Conservation (phyloP, 1,140 invertebrate genomes). For the Phenacoccus solenopsis region DNA sequence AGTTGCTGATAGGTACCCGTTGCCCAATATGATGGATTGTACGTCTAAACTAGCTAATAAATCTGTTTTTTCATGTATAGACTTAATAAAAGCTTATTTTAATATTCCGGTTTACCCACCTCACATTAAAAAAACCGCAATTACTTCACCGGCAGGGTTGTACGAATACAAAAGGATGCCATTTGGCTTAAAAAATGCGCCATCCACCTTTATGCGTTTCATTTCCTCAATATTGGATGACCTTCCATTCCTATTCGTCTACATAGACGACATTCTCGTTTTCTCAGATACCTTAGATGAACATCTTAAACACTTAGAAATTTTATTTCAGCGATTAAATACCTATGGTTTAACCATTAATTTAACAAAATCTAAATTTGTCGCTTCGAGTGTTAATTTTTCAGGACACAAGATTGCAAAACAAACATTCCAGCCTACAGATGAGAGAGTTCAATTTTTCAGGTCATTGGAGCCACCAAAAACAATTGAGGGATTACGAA, state of each 20-base stretch:
- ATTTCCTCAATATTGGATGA: neutral
- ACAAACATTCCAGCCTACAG: slow-evolving; percentile 30
- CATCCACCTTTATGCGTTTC: slow-evolving; percentile 32
- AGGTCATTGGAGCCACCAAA: slow-evolving; percentile 28
- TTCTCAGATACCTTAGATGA: slow-evolving; percentile 20
- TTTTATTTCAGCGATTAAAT: slow-evolving; percentile 26
- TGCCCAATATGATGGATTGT: neutral
- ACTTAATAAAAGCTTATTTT: slow-evolving; percentile 38
- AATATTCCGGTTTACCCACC: slow-evolving; percentile 36
- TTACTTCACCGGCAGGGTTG: slow-evolving; percentile 30
- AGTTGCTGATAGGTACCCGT: neutral
- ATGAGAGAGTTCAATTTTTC: slow-evolving; percentile 29
- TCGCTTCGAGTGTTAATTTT: slow-evolving; percentile 28
- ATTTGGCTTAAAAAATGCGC: slow-evolving; percentile 33
- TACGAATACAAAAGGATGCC: slow-evolving; percentile 33
- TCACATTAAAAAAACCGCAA: slow-evolving; percentile 37
- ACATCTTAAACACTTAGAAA: slow-evolving; percentile 21
- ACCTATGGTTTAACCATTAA: slow-evolving; percentile 26
- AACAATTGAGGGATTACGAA: slow-evolving; percentile 29
- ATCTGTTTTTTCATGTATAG: slow-evolving; percentile 30
- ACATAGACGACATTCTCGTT: slow-evolving; percentile 23
- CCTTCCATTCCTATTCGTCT: neutral
- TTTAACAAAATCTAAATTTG: slow-evolving; percentile 27
- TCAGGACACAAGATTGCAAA: slow-evolving; percentile 31
- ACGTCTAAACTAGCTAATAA: neutral